Evolutionary conservation across 1,140 invertebrate genomes (phyloP), one percentile per base, ranked within the genome.

Genomic region (Battus philenor): DNA sequence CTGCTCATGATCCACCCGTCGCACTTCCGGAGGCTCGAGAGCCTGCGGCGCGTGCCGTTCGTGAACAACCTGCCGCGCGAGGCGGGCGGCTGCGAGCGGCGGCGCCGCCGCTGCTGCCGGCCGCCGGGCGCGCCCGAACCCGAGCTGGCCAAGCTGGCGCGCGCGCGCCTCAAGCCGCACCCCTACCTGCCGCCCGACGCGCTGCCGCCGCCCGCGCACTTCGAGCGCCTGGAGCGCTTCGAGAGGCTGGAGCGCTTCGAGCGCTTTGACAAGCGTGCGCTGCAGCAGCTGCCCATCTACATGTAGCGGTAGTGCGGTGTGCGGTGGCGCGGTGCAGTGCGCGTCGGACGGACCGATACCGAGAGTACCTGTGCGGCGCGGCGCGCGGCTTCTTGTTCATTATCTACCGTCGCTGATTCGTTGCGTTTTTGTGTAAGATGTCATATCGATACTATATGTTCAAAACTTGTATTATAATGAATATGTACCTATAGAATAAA

Each of bases 1-100:
- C 86, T 94, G 56, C 88, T 94, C 36, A 94, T 94, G 92, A 94
- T 94, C 70, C 93, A 94, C 86, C 93, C 93, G n/a, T 94, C 92
- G 61, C 93, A 93, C 76, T 94, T 94, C 85, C 87, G 92, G 46
- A 91, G 93, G 77, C 92, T 93, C 71, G 92, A 93, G 68, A 91
- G 90, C 51, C 91, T 93, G 67, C 86, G 92, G 49, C 88, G 92
- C 36, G 92, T 91, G 68, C 91, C 91, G 9, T 94, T 94, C 75
- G 90, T 82, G 59, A 82, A 82, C 65, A 82, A 82, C 65, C 61
- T 81, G 59, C 75, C 77, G 29, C 70, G 71, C 13, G 53, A 46
- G 22, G 46, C 26, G 27, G 33, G 39, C 36, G 47, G 17, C 22
- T 38, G 54, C 30, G 33, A 45, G 47, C 55, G 60, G 13, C 54